Conservation (phyloP, 2,797 vertebrate species). For the Sebastes cheni region DNA sequence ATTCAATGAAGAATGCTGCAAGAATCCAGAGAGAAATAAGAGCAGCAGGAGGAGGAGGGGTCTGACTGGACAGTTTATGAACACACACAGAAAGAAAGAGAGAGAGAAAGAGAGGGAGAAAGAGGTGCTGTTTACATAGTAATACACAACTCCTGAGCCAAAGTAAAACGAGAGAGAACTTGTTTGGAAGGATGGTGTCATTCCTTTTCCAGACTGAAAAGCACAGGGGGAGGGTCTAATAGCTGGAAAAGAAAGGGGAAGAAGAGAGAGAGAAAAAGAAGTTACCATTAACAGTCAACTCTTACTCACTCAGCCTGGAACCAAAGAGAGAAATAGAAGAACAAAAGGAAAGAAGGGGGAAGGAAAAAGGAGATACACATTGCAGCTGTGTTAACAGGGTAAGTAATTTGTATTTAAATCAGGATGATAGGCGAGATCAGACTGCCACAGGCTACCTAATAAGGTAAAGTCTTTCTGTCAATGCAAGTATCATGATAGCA, state of each 20-base stretch:
- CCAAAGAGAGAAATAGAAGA: slow-evolving; percentile 40
- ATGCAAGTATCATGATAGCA: not conserved
- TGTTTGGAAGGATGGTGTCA: slow-evolving; percentile 86
- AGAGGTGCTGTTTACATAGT: slow-evolving; percentile 76
- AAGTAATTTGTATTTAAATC: slow-evolving; percentile 26
- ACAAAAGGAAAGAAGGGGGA: slow-evolving; percentile 44
- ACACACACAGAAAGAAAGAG: slow-evolving; percentile 33
- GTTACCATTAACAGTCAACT: slow-evolving; percentile 65
- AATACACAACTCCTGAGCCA: slow-evolving; percentile 73
- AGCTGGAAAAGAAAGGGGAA: slow-evolving; percentile 60
- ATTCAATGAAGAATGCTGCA: slow-evolving; percentile 87
- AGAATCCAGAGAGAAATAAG: slow-evolving; percentile 80
- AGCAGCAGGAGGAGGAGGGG: slow-evolving; percentile 24
- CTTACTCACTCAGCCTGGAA: slow-evolving; percentile 58
- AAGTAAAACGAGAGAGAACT: slow-evolving; percentile 84
- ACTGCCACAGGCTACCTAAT: slow-evolving; percentile 54
- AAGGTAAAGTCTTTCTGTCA: slow-evolving; percentile 38
- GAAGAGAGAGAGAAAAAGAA: slow-evolving; percentile 59
- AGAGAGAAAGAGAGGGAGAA: slow-evolving; percentile 38
- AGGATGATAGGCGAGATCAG: not conserved
- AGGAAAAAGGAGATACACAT: slow-evolving; percentile 20
- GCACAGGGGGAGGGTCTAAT: slow-evolving; percentile 79
- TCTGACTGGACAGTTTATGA: slow-evolving; percentile 64
- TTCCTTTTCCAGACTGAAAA: slow-evolving; percentile 79
- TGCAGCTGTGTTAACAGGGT: slow-evolving; percentile 53